Evolutionary conservation across 2,797 vertebrate genomes (phyloP).

Genomic region (Fistularia commersonii): DNA sequence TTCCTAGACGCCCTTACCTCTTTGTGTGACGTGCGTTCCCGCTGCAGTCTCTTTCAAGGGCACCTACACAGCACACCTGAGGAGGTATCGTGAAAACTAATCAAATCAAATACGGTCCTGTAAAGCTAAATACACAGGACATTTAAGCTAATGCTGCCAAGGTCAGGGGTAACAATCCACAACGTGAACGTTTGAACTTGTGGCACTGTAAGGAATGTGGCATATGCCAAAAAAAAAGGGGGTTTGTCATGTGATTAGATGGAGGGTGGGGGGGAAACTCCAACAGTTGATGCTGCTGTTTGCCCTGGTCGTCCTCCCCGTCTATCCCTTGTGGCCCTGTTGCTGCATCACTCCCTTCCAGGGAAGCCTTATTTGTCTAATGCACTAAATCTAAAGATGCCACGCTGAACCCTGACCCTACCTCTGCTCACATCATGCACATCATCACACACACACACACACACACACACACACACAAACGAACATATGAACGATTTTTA

Average conservation of each 20-base stretch:
- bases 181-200: constrained; percentile 28
- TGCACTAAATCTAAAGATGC: constrained; percentile 72
- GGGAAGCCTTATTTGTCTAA: constrained; percentile 72
- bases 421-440: constrained; percentile 23
- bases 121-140: neutral
- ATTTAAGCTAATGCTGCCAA: constrained; percentile 23
- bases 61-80: constrained; percentile 11
- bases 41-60: constrained; percentile 13
- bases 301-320: constrained; percentile 25
- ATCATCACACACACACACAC: neutral
- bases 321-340: constrained; percentile 43
- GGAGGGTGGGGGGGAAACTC: constrained; percentile 21
- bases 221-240: constrained; percentile 21
- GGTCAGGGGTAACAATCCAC: constrained; percentile 20
- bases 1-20: neutral
- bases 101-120: constrained; percentile 23
- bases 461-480: neutral
- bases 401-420: constrained; percentile 48
- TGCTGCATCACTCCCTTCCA: constrained; percentile 68
- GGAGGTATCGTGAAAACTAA: constrained; percentile 36
- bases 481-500: too few species aligned
- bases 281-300: constrained; percentile 41
- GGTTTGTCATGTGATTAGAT: constrained; percentile 4
- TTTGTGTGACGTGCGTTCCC: constrained; percentile 20
- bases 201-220: constrained; percentile 21